Evolutionary conservation across 2,113 vertebrate genomes (phyloP), one percentile per base, ranked within the genome.

Genomic region (Bubo bubo): DNA sequence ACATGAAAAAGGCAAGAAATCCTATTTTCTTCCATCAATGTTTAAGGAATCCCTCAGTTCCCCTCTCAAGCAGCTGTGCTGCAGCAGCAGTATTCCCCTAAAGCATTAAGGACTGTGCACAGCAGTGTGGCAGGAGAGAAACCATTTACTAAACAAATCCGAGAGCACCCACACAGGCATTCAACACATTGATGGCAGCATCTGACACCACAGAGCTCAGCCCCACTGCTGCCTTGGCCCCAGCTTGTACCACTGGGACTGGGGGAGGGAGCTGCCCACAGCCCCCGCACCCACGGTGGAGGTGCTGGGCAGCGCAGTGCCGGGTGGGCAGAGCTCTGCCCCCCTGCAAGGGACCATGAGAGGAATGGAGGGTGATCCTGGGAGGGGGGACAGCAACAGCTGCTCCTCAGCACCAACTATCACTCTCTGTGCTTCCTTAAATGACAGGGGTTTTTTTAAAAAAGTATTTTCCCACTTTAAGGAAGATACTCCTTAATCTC

Each of bases 401-500:
- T 55, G 62, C 12, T 64, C 32, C 53, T 45, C 30, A 64, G 30
- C 56, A 76, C 34, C 37, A 53, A 17, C 72, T 34, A 12, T 52
- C 35, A 41, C 28, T 19, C 21, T 62, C 47, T 34, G 14, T 17
- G 23, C 76, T 52, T 53, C 60, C 32, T 79, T 43, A 53, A 43
- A 43, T 28, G 6, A 28, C 60, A 66, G 8, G 5, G 39, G 39
- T 41, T 41, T 41, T 41, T 43, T 17, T 43, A 79, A 50, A 50
- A 62, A 77, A 6, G 2, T 21, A 35, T 55, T 81, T 66, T 53
- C 81, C 34, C 12, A 26, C 94, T 93, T 94, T 90, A 47, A 98
- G 98, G 66, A 97, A 99, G 98, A 98, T 91, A 94, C 99, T 94
- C 98, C 98, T 88, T 98, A 98, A 59, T 32, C n/a, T 39, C 5